Evolutionary conservation across 1,140 invertebrate genomes (phyloP), one percentile per base, ranked within the genome.

Genomic region (Vollenhovia emeryi): DNA sequence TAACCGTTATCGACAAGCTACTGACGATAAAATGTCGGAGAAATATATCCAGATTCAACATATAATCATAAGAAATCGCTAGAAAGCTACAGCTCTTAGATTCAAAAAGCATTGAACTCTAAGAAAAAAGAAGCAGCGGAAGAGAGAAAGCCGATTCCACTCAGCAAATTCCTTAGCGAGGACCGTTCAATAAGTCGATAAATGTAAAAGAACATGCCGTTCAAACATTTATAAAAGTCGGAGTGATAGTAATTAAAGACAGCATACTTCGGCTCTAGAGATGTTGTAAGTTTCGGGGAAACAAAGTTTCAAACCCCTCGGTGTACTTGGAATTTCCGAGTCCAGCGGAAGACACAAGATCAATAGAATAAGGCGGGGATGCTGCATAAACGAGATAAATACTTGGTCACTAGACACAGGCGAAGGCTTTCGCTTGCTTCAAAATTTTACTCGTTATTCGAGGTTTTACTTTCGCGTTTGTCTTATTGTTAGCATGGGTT

Each of bases 351-450:
- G 78, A 82, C 78, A 40, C 78, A 82, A 82, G 78, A 82, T 82
- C 78, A 82, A 82, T 82, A 82, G 66, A 82, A 82, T 59, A 50
- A 71, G 66, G 78, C 36, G 27, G 66, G 13, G 30, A 79, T 21
- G 36, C 78, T 82, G 78, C 78, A 82, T 73, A 82, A 82, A 82
- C 50, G 78, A 82, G 78, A 82, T 82, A 82, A 82, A 82, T 82
- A 82, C 78, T 82, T 82, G 50, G 78, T 82, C 78, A 82, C 50
- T 82, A 57, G 78, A 71, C 48, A 71, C 60, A 45, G 66, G n/a
- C 50, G 24, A 30, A 33, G 64, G 11, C 13, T 71, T 27, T 36
- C 30, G 36, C 18, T 82, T 24, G 36, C 24, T 82, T 43, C 43
- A 66, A 66, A 13, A 66, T 66, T 64, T 82, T 11, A 57, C 36